A percentile compares a stretch with the other conserved stretches of the same genome.
These are phyloP conservation scores for Gorsachius magnificus DNA, from an alignment of 2,797 vertebrate species.

Conservation along the genomic window DNA sequence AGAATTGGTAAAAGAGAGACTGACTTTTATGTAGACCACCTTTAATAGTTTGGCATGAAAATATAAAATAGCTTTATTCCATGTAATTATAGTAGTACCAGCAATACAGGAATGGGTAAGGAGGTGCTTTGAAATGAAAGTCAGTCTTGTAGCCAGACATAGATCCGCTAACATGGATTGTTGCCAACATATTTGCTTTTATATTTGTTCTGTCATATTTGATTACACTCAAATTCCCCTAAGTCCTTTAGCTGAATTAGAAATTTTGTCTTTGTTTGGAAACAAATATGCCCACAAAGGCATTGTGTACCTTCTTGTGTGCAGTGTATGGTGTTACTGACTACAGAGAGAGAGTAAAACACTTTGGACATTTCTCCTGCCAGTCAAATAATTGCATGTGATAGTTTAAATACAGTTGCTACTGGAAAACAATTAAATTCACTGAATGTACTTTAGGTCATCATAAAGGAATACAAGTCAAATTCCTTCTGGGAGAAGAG, in stretches of 20 bases:
- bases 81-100: background rate
- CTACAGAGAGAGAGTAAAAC: background rate
- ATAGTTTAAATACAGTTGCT: background rate
- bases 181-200: background rate
- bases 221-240: conserved; percentile 17
- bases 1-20: background rate
- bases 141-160: background rate
- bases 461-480: background rate
- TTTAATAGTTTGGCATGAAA: background rate
- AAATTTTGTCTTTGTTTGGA: conserved; percentile 49
- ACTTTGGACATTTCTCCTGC: background rate
- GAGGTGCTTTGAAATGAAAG: conserved; percentile 6
- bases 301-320: background rate
- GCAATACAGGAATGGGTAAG: background rate
- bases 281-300: conserved; percentile 36
- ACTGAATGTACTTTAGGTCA: background rate
- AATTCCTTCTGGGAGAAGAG: background rate
- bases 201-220: conserved; percentile 41
- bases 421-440: background rate
- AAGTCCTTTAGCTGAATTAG: conserved; percentile 35
- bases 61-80: background rate
- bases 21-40: background rate
- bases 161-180: background rate
- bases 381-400: background rate
- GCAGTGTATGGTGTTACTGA: background rate